Conservation (phyloP, 2,888 invertebrate species). For the Machimus atricapillus region DNA sequence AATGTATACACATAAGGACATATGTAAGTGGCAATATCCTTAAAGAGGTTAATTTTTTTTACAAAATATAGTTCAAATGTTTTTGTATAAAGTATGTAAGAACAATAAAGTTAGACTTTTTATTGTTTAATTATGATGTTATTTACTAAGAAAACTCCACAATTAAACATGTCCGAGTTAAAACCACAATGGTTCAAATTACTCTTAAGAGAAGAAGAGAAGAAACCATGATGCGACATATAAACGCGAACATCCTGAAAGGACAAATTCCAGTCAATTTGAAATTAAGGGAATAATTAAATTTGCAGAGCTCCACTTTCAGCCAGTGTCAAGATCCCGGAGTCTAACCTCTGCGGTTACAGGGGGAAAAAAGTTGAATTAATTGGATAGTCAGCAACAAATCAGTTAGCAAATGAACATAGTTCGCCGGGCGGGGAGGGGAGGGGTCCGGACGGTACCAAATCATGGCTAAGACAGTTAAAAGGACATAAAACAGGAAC, state of each 20-base stretch:
- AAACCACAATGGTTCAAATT: background rate
- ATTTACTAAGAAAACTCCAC: background rate
- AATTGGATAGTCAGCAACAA: slow-evolving; percentile 39
- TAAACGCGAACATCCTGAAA: background rate
- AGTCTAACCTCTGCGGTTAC: background rate
- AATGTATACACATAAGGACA: too few species aligned
- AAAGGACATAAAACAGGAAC: slow-evolving; percentile 40
- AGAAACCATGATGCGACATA: background rate
- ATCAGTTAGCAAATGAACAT: slow-evolving; percentile 34
- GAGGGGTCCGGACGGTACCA: background rate
- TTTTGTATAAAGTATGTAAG: too few species aligned
- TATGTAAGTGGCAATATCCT: too few species aligned
- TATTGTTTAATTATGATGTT: too few species aligned
- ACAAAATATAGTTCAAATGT: too few species aligned
- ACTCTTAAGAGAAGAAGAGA: too few species aligned
- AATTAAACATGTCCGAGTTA: background rate
- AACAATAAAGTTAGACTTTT: too few species aligned
- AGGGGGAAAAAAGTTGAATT: slow-evolving; percentile 25
- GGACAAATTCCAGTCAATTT: background rate
- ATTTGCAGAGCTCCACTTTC: background rate
- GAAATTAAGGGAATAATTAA: slow-evolving; percentile 1
- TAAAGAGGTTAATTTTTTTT: too few species aligned
- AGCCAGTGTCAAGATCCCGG: background rate
- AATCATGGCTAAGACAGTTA: slow-evolving; percentile 15
- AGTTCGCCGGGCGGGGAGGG: background rate